Evolutionary conservation across 1,140 invertebrate species (phyloP).

Genomic region (Sinella curviseta): DNA sequence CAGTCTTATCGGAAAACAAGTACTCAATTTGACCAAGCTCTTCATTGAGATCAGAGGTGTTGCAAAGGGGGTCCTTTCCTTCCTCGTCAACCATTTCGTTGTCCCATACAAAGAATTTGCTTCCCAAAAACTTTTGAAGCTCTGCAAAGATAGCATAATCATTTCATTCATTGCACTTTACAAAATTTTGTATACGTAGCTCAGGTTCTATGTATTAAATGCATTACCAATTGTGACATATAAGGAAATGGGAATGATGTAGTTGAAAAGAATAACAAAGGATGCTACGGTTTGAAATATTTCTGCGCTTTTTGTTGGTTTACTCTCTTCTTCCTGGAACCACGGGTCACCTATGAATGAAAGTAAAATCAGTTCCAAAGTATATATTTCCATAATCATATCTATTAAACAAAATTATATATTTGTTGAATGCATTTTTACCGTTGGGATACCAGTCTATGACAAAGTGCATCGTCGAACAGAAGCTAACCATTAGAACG

Average conservation of each 20-base stretch:
- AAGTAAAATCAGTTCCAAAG: neutral
- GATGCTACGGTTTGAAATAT: conserved; percentile 51
- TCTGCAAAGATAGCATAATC: conserved; percentile 57
- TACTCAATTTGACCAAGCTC: conserved; percentile 60
- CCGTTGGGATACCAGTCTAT: neutral
- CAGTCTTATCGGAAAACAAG: conserved; percentile 72
- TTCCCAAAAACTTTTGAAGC: conserved; percentile 69
- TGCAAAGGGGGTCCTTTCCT: conserved; percentile 60
- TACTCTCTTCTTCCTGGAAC: no score
- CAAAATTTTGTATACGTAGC: neutral
- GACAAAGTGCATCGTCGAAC: neutral
- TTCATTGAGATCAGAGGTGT: conserved; percentile 54
- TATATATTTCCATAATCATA: no score
- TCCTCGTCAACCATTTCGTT: conserved; percentile 60
- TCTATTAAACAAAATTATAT: no score
- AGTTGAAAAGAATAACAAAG: conserved; percentile 67
- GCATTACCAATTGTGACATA: conserved; percentile 69
- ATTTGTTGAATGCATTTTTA: no score
- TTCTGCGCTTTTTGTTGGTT: neutral
- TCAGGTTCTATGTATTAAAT: neutral
- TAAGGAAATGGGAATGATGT: conserved; percentile 70
- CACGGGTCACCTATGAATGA: neutral
- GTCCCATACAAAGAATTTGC: conserved; percentile 67
- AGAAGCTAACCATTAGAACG: neutral
- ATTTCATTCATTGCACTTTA: neutral